phyloP scores from a whole-genome alignment of 2,797 vertebrate genomes.

The Pteropus rufus region DNA sequence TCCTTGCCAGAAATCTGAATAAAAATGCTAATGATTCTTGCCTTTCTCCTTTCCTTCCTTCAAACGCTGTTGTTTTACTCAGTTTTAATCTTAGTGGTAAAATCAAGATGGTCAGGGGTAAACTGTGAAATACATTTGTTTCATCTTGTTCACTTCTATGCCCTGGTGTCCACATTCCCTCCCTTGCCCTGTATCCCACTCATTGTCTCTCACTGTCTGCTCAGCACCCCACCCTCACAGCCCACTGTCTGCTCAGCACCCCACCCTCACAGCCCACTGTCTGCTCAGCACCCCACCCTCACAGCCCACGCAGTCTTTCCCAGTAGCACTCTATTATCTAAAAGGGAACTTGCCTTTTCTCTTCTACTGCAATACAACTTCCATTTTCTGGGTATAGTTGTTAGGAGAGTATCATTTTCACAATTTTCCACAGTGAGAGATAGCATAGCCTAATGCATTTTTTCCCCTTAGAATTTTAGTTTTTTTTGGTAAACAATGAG shows the following conservation, averaged over 20 bases:
- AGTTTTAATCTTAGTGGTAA: neutral
- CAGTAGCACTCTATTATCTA: neutral
- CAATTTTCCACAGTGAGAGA: slow-evolving; percentile 45
- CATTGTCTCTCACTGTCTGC: neutral
- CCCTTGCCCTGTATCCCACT: accelerated
- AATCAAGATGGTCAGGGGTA: neutral
- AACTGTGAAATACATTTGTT: neutral
- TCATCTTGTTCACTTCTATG: accelerated
- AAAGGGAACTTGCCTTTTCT: neutral
- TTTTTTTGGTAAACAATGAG: neutral
- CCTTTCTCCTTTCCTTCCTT: neutral
- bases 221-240: neutral
- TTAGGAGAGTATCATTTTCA: slow-evolving; percentile 47
- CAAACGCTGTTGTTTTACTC: neutral
- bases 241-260: neutral
- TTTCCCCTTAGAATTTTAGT: neutral
- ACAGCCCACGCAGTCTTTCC: neutral
- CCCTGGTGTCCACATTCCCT: accelerated
- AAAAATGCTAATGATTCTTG: neutral
- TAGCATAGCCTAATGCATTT: slow-evolving; percentile 20
- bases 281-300: neutral
- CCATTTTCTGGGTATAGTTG: slow-evolving; percentile 42
- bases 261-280: neutral
- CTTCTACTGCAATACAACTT: neutral
- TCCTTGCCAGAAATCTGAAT: neutral